Percentiles rank a stretch among this genome's conserved stretches.
Evolutionary conservation across 2,797 vertebrate species (phyloP).

Genomic region (Gobio occitaniae): DNA sequence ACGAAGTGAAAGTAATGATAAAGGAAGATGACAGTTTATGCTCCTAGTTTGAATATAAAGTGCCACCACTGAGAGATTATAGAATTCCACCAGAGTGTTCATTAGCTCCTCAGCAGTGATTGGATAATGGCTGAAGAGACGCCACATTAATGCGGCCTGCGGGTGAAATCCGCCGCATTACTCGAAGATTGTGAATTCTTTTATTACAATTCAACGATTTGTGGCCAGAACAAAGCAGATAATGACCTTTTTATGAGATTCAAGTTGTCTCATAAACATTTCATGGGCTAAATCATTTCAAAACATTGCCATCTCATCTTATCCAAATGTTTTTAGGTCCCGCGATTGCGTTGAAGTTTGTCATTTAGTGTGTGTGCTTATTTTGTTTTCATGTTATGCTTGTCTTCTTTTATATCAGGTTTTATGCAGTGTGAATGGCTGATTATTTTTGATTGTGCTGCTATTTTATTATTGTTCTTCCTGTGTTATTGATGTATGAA

Average conservation of each 20-base stretch:
- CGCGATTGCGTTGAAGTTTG: background rate
- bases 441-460: conserved; percentile 13
- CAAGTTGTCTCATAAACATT: conserved; percentile 26
- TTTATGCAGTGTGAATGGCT: background rate
- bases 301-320: conserved; percentile 28
- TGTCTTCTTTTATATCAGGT: conserved; percentile 3
- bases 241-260: conserved; percentile 38
- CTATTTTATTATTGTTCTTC: conserved; percentile 2
- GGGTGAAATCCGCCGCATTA: conserved; percentile 25
- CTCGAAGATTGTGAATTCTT: conserved; percentile 25
- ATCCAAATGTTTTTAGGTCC: conserved; percentile 1
- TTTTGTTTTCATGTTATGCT: conserved; percentile 12
- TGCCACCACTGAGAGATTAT: conserved; percentile 38
- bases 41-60: conserved; percentile 47
- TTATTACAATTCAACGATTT: conserved; percentile 43
- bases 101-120: conserved; percentile 40
- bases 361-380: background rate
- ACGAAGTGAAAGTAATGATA: conserved; percentile 38
- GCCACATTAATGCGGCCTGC: conserved; percentile 23
- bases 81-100: conserved; percentile 43
- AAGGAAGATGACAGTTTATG: conserved; percentile 41
- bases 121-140: conserved; percentile 35
- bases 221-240: conserved; percentile 33
- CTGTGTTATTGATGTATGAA: conserved; percentile 3
- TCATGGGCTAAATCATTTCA: conserved; percentile 25